Evolutionary conservation across 2,113 vertebrate species (phyloP).

Genomic region (Amblyopsis rosae): DNA sequence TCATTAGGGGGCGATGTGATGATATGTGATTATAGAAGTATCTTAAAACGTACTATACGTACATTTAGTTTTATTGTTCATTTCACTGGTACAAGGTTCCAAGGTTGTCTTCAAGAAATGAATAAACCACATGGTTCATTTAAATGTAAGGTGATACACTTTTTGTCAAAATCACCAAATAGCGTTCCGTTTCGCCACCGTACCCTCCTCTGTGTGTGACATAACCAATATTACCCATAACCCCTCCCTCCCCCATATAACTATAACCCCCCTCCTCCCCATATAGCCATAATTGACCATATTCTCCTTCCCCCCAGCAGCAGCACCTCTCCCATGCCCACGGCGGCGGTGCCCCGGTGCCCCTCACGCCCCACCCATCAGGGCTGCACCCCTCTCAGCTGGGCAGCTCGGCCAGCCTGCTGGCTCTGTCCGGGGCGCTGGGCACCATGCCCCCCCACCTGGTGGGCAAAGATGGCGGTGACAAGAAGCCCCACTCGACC

Average conservation of each 20-base stretch:
- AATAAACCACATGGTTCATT: too few species aligned
- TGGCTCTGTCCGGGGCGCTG: conserved; percentile 92
- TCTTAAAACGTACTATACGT: too few species aligned
- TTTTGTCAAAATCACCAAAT: too few species aligned
- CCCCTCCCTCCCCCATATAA: not conserved
- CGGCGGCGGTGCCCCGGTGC: conserved; percentile 83
- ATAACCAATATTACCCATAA: not conserved
- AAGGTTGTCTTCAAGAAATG: too few species aligned
- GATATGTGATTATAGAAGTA: too few species aligned
- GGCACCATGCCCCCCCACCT: conserved; percentile 87
- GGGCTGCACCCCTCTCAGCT: conserved; percentile 91
- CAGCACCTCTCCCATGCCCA: conserved; percentile 93
- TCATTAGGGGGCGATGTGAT: not conserved
- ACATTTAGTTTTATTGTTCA: too few species aligned
- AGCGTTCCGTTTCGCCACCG: conserved; percentile 1
- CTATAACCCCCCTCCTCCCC: not conserved
- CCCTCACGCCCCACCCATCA: conserved; percentile 91
- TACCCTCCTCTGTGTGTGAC: not conserved
- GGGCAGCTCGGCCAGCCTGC: conserved; percentile 88
- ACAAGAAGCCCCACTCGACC: conserved; percentile 88
- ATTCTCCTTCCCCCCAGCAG: conserved; percentile 69
- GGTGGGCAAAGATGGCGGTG: conserved; percentile 84
- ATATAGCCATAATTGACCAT: too few species aligned
- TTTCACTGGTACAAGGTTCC: too few species aligned
- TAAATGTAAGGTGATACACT: too few species aligned